Conservation (phyloP, 2,113 vertebrate species). For the Paracanthobrama guichenoti region DNA sequence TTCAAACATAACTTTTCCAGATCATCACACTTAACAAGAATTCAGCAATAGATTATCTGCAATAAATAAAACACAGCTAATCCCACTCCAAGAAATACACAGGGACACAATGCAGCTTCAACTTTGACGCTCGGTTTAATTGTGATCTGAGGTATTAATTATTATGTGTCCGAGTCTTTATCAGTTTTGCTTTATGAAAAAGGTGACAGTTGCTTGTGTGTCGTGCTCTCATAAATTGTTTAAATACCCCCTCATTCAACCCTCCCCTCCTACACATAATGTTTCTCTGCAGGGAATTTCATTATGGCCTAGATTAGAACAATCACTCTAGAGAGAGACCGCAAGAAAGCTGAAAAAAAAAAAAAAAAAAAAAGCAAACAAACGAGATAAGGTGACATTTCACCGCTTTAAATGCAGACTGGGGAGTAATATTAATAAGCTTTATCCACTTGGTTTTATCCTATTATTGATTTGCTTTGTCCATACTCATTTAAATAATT, state of each 20-base stretch:
- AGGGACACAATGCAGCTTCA: background rate
- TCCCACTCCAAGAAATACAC: background rate
- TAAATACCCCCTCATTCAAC: slow-evolving; percentile 22
- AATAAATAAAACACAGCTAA: background rate
- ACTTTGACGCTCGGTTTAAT: background rate
- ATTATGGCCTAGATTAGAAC: slow-evolving; percentile 56
- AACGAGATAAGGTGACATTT: slow-evolving; percentile 38
- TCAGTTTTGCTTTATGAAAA: slow-evolving; percentile 26
- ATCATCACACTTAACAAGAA: background rate
- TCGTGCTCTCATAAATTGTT: slow-evolving; percentile 46
- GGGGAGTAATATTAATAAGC: slow-evolving; percentile 25
- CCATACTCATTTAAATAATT: background rate
- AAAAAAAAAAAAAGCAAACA: background rate
- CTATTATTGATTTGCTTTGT: background rate
- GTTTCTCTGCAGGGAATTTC: slow-evolving; percentile 53
- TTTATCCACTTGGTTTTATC: background rate
- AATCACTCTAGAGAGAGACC: slow-evolving; percentile 35
- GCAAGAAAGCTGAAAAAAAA: background rate
- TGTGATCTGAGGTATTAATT: slow-evolving; percentile 19
- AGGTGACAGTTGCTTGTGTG: slow-evolving; percentile 6
- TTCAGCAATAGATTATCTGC: background rate
- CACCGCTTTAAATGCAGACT: background rate
- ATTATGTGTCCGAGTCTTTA: background rate
- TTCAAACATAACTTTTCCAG: background rate
- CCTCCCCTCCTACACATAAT: slow-evolving; percentile 35